A percentile compares a stretch with the other conserved stretches of the same genome.
Evolutionary conservation across 1,140 invertebrate genomes (phyloP).

Genomic region (Drosophila parvula): DNA sequence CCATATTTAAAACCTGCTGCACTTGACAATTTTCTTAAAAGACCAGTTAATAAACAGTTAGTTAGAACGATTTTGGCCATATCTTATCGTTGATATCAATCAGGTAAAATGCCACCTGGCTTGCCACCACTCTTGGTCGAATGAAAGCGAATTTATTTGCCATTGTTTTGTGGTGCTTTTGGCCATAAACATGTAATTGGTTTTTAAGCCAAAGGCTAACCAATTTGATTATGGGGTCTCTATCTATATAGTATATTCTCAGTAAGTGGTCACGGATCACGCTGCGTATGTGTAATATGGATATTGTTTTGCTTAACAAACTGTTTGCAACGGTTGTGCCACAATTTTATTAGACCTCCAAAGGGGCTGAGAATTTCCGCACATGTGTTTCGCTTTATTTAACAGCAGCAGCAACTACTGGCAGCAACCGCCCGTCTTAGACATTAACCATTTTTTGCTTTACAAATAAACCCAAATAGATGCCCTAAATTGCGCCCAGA

Average conservation of each 20-base stretch:
- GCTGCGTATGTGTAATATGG: conserved; percentile 64
- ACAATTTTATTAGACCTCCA: conserved; percentile 20
- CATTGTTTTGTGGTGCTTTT: conserved; percentile 27
- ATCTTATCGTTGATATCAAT: conserved; percentile 72
- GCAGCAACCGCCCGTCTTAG: conserved; percentile 28
- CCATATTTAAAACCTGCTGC: neutral
- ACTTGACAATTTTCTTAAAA: conserved; percentile 5
- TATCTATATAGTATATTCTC: conserved; percentile 5
- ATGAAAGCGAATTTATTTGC: conserved; percentile 60
- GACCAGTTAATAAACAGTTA: conserved; percentile 48
- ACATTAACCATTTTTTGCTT: conserved; percentile 63
- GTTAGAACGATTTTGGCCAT: conserved; percentile 48
- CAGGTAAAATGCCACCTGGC: conserved; percentile 11
- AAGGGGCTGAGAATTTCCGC: conserved; percentile 65
- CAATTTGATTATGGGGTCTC: conserved; percentile 12
- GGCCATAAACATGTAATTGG: conserved; percentile 61
- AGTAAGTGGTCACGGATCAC: conserved; percentile 39
- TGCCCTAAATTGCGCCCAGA: conserved; percentile 69
- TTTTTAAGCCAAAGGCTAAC: conserved; percentile 56
- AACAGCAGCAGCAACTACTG: conserved; percentile 14
- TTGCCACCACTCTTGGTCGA: conserved; percentile 13
- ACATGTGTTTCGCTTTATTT: conserved; percentile 74
- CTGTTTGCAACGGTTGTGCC: conserved; percentile 20
- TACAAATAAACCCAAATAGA: conserved; percentile 76
- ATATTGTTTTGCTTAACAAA: conserved; percentile 29